A percentile compares a stretch with the other conserved stretches of the same genome.
Conservation (phyloP, 2,888 invertebrate species). For the Macropis europaea region DNA sequence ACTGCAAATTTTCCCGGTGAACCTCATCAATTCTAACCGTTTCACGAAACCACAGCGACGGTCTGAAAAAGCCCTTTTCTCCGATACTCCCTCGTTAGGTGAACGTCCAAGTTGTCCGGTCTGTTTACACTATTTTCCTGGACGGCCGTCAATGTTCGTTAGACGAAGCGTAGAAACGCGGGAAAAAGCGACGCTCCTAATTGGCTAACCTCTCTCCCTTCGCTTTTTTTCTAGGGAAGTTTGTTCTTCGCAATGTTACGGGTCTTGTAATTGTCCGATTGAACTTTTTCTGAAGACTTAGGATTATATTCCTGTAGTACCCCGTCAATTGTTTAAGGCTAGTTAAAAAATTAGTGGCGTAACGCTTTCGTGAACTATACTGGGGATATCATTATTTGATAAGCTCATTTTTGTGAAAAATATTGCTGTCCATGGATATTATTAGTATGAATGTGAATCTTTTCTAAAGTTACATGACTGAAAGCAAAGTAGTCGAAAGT, state of each 20-base stretch:
- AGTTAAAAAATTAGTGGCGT: no score
- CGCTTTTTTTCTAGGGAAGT: slow-evolving; percentile 15
- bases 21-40: slow-evolving; percentile 51
- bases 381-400: no score
- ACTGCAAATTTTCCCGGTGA: slow-evolving; percentile 56
- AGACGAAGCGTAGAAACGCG: slow-evolving; percentile 1
- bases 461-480: no score
- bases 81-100: slow-evolving; percentile 63
- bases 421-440: background rate
- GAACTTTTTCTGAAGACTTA: slow-evolving; percentile 25
- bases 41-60: slow-evolving; percentile 26
- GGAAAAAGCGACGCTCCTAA: slow-evolving; percentile 25
- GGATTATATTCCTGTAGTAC: background rate
- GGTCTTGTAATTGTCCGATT: background rate
- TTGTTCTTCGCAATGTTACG: background rate
- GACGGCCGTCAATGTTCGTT: slow-evolving; percentile 33
- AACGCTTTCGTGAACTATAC: no score
- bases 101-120: slow-evolving; percentile 44
- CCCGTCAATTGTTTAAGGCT: no score
- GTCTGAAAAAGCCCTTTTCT: slow-evolving; percentile 27
- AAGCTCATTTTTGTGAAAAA: no score
- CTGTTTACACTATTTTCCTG: slow-evolving; percentile 40
- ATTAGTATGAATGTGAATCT: no score
- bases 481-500: no score
- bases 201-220: slow-evolving; percentile 31